Percentiles rank a stretch among this genome's conserved stretches.
Evolutionary conservation across 2,113 vertebrate genomes (phyloP).

Genomic region (Chitala chitala): DNA sequence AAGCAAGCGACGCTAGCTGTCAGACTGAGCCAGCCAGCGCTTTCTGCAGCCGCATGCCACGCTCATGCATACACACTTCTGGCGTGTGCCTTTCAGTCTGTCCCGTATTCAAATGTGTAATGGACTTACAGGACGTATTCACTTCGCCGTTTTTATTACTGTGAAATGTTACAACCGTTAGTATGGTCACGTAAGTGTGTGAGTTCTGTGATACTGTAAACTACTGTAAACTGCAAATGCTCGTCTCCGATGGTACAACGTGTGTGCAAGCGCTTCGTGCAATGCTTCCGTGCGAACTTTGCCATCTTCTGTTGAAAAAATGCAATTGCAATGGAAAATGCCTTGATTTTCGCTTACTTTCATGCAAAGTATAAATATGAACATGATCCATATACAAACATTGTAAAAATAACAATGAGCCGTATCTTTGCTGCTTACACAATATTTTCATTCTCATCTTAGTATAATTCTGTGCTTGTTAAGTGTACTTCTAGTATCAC

Average conservation of each 20-base stretch:
- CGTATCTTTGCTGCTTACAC: background rate
- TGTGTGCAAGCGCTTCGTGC: background rate
- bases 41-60: too few species aligned
- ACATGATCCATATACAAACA: background rate
- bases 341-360: background rate
- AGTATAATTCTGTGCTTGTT: too few species aligned
- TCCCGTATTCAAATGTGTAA: background rate
- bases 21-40: too few species aligned
- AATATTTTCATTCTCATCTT: too few species aligned
- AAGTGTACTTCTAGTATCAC: too few species aligned
- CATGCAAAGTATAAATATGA: background rate
- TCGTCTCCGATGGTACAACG: background rate
- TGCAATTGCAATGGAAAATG: slow-evolving; percentile 22
- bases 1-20: too few species aligned
- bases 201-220: background rate
- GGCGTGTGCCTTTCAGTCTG: background rate
- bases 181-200: too few species aligned
- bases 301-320: slow-evolving; percentile 34
- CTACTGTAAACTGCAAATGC: background rate
- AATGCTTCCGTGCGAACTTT: slow-evolving; percentile 20
- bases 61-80: too few species aligned
- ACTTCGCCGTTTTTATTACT: background rate
- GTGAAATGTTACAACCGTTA: too few species aligned
- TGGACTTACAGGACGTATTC: background rate
- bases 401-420: too few species aligned